Base-by-base conservation (phyloP, 2,888 invertebrate genomes). In the Pandemis heparana region DNA sequence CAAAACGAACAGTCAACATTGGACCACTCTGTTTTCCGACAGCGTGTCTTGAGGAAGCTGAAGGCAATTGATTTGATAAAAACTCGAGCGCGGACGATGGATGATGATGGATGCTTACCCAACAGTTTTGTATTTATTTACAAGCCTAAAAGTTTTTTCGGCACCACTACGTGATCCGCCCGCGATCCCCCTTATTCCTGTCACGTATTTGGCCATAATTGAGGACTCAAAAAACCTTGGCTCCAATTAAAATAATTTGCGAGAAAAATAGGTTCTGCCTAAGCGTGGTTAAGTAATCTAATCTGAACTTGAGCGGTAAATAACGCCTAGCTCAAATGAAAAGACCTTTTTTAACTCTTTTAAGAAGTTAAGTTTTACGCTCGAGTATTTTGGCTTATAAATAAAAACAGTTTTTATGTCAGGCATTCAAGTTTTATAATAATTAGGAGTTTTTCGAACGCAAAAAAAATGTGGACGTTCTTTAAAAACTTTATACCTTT, bases 121-220 rank as follows among this genome's bases (percentile, higher is more conserved):
- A 60, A 60, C 60, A 60, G 60, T 39, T 38, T 39, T 60, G 8
- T n/a, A 1, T 39, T 32, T 60, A 60, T 60, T 60, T 23, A 38
- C 60, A 60, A n/a, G 23, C 56, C 56, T 18, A 23, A 56, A 56
- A 56, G 56, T 64, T 66, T 32, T 56, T 18, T 10, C 32, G 32
- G n/a, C 43, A 38, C 18, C 12, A 56, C 56, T 56, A 5, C 56
- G 56, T 23, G 12, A 56, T 12, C 41, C 23, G 32, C 53, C 12
- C 41, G n/a, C 32, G 32, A 23, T 5, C 43, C 16, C 18, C 38
- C 7, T 6, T 38, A 71, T 48, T 71, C 71, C 41, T 10, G 71
- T 71, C 71, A 71, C 71, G 65, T 60, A 41, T 51, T 60, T 39
- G 59, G 48, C 60, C 60, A 71, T 60, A 71, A 71, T 60, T 65